Evolutionary conservation across 1,140 invertebrate genomes (phyloP).

Genomic region (Paraescarpia echinospica): DNA sequence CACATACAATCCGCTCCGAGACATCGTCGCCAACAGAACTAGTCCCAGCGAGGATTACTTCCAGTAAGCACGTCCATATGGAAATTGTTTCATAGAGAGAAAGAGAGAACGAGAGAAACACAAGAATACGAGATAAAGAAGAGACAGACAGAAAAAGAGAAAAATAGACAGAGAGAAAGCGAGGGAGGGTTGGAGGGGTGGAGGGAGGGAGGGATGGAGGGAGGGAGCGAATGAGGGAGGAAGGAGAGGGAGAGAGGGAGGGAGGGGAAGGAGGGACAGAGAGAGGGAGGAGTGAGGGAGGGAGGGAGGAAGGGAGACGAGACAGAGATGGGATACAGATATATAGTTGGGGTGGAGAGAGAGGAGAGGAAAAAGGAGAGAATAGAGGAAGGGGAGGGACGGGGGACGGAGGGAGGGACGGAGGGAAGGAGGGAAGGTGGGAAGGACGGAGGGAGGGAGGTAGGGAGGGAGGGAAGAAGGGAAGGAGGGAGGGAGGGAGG

Average conservation of each 20-base stretch:
- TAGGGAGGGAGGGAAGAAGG: no score
- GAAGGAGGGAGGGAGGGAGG: background rate
- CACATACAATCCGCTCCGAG: slow-evolving; percentile 30
- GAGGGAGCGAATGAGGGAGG: background rate
- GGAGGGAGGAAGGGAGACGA: no score
- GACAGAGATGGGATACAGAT: no score
- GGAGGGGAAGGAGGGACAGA: background rate
- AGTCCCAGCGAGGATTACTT: slow-evolving; percentile 69
- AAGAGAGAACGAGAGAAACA: background rate
- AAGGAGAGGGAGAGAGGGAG: background rate
- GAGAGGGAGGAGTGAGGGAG: background rate
- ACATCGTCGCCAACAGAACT: slow-evolving; percentile 45
- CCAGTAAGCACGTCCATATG: slow-evolving; percentile 60
- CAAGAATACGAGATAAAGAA: no score
- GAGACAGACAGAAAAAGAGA: background rate
- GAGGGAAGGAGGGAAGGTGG: no score
- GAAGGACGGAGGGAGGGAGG: no score
- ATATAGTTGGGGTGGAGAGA: no score
- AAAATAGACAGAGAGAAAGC: background rate
- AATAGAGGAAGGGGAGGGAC: no score
- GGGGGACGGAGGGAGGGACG: no score
- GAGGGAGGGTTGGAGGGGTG: background rate
- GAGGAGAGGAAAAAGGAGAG: no score
- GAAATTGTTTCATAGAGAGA: background rate
- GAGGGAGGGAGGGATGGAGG: background rate